Evolutionary conservation across 2,888 invertebrate species (phyloP).

Genomic region (Trichopria drosophilae): DNA sequence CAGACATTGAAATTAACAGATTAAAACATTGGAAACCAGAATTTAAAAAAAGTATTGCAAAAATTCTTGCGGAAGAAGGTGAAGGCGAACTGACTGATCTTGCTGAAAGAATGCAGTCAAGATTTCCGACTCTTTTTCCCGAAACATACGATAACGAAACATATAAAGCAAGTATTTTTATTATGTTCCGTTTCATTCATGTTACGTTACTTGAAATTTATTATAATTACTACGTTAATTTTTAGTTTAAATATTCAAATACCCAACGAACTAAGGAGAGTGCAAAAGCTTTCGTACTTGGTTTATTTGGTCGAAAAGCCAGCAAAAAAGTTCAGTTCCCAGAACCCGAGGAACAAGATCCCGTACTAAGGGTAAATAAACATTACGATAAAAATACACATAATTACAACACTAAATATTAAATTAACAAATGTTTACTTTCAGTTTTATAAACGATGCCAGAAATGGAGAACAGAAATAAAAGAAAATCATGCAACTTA

Average conservation of each 20-base stretch:
- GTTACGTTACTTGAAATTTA: constrained; percentile 27
- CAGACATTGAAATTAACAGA: constrained; percentile 55
- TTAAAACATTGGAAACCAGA: constrained; percentile 66
- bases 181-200: constrained; percentile 1
- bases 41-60: constrained; percentile 62
- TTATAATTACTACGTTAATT: constrained; percentile 25
- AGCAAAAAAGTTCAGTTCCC: constrained; percentile 68
- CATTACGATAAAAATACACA: neutral
- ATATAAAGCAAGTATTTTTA: constrained; percentile 60
- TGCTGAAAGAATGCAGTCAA: constrained; percentile 72
- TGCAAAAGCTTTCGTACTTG: constrained; percentile 73
- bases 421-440: constrained; percentile 45
- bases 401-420: neutral
- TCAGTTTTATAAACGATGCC: constrained; percentile 79
- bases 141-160: constrained; percentile 65
- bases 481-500: constrained; percentile 69
- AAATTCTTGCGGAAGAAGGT: constrained; percentile 72
- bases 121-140: constrained; percentile 70
- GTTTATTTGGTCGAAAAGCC: constrained; percentile 71
- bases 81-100: constrained; percentile 74
- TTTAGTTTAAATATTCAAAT: constrained; percentile 74
- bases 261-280: constrained; percentile 77
- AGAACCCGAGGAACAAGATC: constrained; percentile 67
- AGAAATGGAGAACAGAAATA: constrained; percentile 70
- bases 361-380: constrained; percentile 67